Conservation (phyloP, 2,113 vertebrate genomes). For the Perccottus glenii region DNA sequence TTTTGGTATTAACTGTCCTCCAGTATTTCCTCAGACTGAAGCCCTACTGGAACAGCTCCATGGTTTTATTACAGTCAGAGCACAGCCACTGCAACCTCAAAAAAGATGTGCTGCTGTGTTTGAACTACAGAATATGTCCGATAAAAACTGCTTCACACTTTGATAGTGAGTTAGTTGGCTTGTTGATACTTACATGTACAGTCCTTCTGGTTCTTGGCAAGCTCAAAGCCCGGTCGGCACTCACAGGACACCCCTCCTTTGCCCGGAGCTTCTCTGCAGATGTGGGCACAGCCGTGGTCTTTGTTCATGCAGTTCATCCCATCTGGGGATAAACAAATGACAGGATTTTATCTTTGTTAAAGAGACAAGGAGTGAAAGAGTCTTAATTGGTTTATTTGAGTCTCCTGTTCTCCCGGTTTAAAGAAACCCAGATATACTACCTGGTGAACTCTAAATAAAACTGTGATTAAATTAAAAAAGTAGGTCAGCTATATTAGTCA, state of each 20-base stretch:
- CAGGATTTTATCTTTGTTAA: neutral
- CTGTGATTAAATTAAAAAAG: too few species aligned
- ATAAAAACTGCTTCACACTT: too few species aligned
- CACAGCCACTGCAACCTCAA: conserved; percentile 23
- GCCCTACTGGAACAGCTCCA: conserved; percentile 44
- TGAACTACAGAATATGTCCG: too few species aligned
- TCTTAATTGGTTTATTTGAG: too few species aligned
- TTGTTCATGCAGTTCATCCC: conserved; percentile 99
- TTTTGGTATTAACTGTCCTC: conserved; percentile 52
- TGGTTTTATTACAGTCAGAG: conserved; percentile 45
- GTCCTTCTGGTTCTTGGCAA: conserved; percentile 96
- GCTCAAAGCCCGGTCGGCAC: conserved; percentile 96
- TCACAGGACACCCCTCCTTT: conserved; percentile 98
- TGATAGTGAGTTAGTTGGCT: too few species aligned
- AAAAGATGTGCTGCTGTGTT: conserved; percentile 14
- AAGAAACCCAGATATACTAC: too few species aligned
- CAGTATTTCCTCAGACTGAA: conserved; percentile 37
- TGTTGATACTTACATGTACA: conserved; percentile 92
- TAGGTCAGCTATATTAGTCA: too few species aligned
- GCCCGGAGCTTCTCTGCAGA: conserved; percentile 93
- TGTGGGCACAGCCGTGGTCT: conserved; percentile 96
- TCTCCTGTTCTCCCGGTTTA: too few species aligned
- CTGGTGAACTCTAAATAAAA: too few species aligned
- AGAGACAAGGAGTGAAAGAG: too few species aligned
- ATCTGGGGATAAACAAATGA: conserved; percentile 78